phyloP scores from a whole-genome alignment of 2,797 vertebrate genomes.

The Zenarchopterus dispar region DNA sequence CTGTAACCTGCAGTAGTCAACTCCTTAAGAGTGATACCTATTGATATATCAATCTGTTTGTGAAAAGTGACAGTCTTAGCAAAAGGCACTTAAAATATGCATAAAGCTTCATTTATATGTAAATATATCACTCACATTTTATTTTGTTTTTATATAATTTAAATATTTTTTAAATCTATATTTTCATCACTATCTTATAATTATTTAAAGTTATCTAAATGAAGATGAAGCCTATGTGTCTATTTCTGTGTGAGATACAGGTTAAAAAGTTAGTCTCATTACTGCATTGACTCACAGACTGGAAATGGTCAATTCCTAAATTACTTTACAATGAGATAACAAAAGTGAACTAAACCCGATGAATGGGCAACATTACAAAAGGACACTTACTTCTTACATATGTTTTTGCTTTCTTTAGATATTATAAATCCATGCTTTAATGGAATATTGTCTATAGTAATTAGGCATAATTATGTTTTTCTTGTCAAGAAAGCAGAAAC shows the following conservation, averaged over 20 bases:
- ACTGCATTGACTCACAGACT: not conserved
- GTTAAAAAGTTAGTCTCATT: conserved; percentile 10
- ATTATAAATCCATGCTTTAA: not conserved
- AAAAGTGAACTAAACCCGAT: conserved; percentile 6
- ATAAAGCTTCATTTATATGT: too few relatives aligned
- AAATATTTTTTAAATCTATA: conserved; percentile 5
- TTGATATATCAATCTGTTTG: too few relatives aligned
- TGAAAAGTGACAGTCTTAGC: too few relatives aligned
- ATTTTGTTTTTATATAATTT: not conserved
- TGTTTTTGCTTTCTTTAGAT: not conserved
- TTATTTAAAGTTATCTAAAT: conserved; percentile 6
- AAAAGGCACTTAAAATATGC: too few relatives aligned
- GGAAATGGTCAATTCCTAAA: conserved; percentile 19
- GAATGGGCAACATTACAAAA: not conserved
- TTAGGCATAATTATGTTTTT: too few relatives aligned
- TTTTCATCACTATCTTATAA: conserved; percentile 1
- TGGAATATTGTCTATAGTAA: too few relatives aligned
- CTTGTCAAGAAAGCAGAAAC: too few relatives aligned
- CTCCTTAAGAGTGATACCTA: too few relatives aligned
- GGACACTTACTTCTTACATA: not conserved
- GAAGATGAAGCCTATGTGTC: not conserved
- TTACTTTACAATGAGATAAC: conserved; percentile 12
- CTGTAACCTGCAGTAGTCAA: too few relatives aligned
- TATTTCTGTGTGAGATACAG: conserved; percentile 1
- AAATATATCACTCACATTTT: not conserved